phyloP scores from a whole-genome alignment of 1,140 invertebrate genomes.

The Vanessa tameamea region DNA sequence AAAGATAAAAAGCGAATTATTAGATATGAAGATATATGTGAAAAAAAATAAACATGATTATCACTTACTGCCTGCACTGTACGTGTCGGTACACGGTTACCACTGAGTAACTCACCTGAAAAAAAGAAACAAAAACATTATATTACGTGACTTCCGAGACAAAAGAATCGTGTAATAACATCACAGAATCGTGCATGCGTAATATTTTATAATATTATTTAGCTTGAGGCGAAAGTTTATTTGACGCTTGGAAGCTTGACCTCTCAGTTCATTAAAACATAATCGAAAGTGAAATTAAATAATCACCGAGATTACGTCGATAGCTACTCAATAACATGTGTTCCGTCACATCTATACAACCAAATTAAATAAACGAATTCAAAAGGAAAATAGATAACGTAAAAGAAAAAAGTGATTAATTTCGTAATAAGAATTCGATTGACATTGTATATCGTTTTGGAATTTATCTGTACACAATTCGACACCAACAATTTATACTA shows the following conservation, averaged over 20 bases:
- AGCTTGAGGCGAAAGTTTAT: slow-evolving; percentile 38
- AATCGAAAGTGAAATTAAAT: slow-evolving; percentile 77
- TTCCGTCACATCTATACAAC: slow-evolving; percentile 33
- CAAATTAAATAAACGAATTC: slow-evolving; percentile 36
- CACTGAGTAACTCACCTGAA: slow-evolving; percentile 53
- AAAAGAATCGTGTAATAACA: slow-evolving; percentile 7
- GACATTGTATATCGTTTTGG: slow-evolving; percentile 22
- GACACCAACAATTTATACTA: too few species aligned
- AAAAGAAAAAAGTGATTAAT: slow-evolving; percentile 36
- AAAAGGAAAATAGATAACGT: slow-evolving; percentile 29
- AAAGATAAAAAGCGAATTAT: too few species aligned
- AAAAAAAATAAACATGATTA: not conserved
- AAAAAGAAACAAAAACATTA: slow-evolving; percentile 33
- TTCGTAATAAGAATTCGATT: slow-evolving; percentile 33
- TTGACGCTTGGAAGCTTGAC: slow-evolving; percentile 48
- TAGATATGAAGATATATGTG: too few species aligned
- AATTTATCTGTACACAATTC: slow-evolving; percentile 27
- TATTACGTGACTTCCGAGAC: not conserved
- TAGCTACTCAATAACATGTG: slow-evolving; percentile 56
- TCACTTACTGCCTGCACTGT: not conserved
- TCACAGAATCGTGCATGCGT: slow-evolving; percentile 27
- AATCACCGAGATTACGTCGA: slow-evolving; percentile 58
- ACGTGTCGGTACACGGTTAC: not conserved
- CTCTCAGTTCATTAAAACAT: slow-evolving; percentile 70
- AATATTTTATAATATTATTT: slow-evolving; percentile 41